phyloP scores from a whole-genome alignment of 2,888 invertebrate genomes.

The Rosalia funebris region DNA sequence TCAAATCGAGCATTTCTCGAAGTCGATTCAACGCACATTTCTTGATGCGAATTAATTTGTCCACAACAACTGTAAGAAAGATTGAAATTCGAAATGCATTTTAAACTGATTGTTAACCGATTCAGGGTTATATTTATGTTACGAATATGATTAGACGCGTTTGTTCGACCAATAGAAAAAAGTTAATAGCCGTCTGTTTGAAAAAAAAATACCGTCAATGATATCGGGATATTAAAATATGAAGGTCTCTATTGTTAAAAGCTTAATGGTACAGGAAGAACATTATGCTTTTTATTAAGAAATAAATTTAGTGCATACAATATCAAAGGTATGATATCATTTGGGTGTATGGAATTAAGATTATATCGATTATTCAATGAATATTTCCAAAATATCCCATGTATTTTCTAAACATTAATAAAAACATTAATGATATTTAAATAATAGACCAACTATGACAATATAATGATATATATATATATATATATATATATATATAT shows the following conservation, averaged over 20 bases:
- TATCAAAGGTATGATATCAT: background rate
- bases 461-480: too few species aligned
- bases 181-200: background rate
- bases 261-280: background rate
- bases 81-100: background rate
- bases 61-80: too few species aligned
- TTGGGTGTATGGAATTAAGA: background rate
- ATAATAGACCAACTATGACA: background rate
- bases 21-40: too few species aligned
- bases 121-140: slow-evolving; percentile 2
- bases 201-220: slow-evolving; percentile 1
- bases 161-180: background rate
- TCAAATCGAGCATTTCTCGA: too few species aligned
- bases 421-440: background rate
- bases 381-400: background rate
- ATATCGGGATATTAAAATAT: background rate
- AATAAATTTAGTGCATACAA: background rate
- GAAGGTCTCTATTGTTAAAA: background rate
- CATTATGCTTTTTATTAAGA: background rate
- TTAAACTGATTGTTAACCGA: background rate
- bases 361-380: background rate
- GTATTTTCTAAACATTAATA: background rate
- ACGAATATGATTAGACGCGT: background rate
- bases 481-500: background rate
- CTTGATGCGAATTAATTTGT: too few species aligned